Evolutionary conservation across 1,140 invertebrate genomes (phyloP), one percentile per base, ranked within the genome.

Genomic region (Drosophila takahashii): DNA sequence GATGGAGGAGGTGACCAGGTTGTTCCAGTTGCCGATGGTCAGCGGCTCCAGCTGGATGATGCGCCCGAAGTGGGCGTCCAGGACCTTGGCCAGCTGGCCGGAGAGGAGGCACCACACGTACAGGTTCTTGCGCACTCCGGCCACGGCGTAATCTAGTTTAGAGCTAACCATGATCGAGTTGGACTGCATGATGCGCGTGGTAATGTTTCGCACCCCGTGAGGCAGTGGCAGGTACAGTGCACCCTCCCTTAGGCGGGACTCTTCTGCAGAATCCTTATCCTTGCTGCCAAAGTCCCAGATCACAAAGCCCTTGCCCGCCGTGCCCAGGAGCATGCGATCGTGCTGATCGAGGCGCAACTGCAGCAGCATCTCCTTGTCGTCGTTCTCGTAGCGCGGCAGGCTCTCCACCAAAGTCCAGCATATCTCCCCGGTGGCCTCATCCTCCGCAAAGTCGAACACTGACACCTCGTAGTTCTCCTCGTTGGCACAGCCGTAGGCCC

Each of bases 41-140:
- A 98, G 91, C 0, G 97, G 95, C 71, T 96, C 96, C 51, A 99
- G 93, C 81, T 98, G 97, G 48, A 99, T 98, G 9, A 99, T 99
- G 61, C 98, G 94, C 0, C 97, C 98, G 90, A 99, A 99, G 92
- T 99, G 98, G 0, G 98, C 98, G 89, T 99, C 98, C 11, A 99
- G 92, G 5, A 97, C 94, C 93, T 99, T 99, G 1, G 99, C 95
- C 54, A 99, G 93, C 65, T 97, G 95, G 0, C 94, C 94, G 3
- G 94, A 95, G 71, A 95, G 93, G 11, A 98, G 93, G 86, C 96
- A 96, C 98, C 98, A 99, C 0, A 99, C 96, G 91, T 99, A 99
- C 0, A 99, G 93, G 93, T 97, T 98, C 93, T 99, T 99, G 71
- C 98, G 97, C 1, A 99, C 98, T 16, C 98, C 98, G 44, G 98